Percentiles rank a stretch among this genome's conserved stretches.
These are phyloP conservation scores for Elephas maximus DNA, from an alignment of 2,113 vertebrate genomes.

Conservation along the genomic window DNA sequence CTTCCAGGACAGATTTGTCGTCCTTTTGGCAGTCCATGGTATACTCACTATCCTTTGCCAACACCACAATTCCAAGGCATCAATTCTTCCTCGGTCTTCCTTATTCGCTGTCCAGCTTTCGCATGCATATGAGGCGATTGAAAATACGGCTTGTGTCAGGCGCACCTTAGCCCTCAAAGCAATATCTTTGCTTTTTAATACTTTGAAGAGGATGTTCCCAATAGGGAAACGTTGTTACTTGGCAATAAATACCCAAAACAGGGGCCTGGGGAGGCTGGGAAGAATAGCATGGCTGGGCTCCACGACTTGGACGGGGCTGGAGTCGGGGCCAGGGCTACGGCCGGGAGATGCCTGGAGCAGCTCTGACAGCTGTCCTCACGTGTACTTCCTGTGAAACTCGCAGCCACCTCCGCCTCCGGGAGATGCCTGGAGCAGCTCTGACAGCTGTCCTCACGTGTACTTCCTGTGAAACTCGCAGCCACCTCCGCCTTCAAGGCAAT, in stretches of 20 bases:
- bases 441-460: neutral
- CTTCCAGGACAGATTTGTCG: too few relatives aligned
- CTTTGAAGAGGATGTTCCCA: too few relatives aligned
- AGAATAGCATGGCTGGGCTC: neutral
- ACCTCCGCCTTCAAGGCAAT: fast-evolving
- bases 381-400: neutral
- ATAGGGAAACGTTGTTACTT: neutral
- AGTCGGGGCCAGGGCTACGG: neutral
- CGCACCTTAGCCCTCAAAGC: too few relatives aligned
- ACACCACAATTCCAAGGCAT: too few relatives aligned
- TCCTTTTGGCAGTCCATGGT: too few relatives aligned
- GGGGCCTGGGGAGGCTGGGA: neutral
- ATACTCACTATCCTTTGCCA: too few relatives aligned
- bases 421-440: neutral
- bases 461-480: neutral
- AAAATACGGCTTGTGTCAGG: too few relatives aligned
- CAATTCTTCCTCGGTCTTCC: too few relatives aligned
- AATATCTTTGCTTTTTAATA: too few relatives aligned
- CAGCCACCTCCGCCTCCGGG: fast-evolving
- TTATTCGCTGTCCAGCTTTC: too few relatives aligned
- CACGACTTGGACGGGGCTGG: fast-evolving
- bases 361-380: neutral
- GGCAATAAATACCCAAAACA: neutral
- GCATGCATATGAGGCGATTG: too few relatives aligned
- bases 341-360: neutral